phyloP scores from a whole-genome alignment of 2,888 invertebrate species.

The Sclerodermus sp. region DNA sequence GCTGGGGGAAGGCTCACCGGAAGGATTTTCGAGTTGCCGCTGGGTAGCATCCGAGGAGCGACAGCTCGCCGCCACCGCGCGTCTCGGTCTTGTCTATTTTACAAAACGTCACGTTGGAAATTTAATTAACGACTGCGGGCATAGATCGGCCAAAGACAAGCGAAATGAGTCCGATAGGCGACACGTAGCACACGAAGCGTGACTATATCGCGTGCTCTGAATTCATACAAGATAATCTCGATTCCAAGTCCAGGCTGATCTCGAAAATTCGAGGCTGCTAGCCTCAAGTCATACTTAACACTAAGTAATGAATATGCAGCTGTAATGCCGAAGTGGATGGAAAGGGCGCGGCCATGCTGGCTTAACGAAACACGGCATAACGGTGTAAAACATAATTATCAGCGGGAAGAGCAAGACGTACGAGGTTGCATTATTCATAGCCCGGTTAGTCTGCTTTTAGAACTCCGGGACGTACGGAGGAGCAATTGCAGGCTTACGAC shows the following conservation, averaged over 20 bases:
- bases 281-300: constrained; percentile 42
- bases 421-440: constrained; percentile 50
- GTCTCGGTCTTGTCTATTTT: no score
- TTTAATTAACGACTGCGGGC: no score
- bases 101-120: no score
- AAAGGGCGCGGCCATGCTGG: constrained; percentile 35
- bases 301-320: constrained; percentile 51
- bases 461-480: constrained; percentile 32
- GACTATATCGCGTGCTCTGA: background rate
- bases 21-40: no score
- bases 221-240: background rate
- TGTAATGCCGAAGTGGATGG: constrained; percentile 38
- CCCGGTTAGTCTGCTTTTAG: constrained; percentile 44
- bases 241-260: background rate
- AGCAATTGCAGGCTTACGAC: constrained; percentile 40
- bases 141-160: no score
- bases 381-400: constrained; percentile 54
- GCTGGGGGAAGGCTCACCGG: no score
- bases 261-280: constrained; percentile 5
- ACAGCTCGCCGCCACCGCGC: no score
- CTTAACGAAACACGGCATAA: constrained; percentile 53
- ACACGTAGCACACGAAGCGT: no score
- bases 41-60: no score
- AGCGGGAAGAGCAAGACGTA: constrained; percentile 46
- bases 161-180: no score